Percentiles rank a stretch among this genome's conserved stretches.
phyloP scores from a whole-genome alignment of 2,797 vertebrate species.

The Buceros bicornis region DNA sequence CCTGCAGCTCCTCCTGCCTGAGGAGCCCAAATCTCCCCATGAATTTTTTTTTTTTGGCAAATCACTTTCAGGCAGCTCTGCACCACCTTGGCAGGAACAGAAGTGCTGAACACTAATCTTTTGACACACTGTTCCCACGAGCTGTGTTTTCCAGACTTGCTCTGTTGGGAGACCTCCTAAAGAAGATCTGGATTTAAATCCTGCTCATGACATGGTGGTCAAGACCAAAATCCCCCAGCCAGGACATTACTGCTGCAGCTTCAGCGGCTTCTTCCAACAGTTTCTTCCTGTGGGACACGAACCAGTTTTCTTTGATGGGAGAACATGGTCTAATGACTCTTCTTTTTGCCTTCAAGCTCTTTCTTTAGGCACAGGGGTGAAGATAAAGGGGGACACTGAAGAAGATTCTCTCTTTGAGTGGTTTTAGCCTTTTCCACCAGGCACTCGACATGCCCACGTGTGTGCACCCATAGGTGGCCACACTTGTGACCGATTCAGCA shows the following conservation, averaged over 20 bases:
- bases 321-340: neutral
- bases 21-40: neutral
- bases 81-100: neutral
- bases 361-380: neutral
- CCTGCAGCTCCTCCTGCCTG: neutral
- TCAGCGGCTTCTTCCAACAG: neutral
- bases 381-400: neutral
- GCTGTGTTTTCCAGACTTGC: neutral
- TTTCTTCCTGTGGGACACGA: neutral
- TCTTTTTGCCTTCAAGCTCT: neutral
- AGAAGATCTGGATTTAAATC: neutral
- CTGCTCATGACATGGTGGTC: accelerated
- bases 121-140: neutral
- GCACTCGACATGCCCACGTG: accelerated
- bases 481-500: neutral
- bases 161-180: neutral
- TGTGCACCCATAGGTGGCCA: neutral
- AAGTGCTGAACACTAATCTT: neutral
- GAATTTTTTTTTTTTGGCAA: neutral
- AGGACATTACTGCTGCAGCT: neutral
- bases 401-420: neutral
- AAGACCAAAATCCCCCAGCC: neutral
- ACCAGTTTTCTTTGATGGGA: neutral
- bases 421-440: neutral
- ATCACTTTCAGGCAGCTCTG: neutral